Conservation (phyloP, 1,140 invertebrate species). For the Rhopalosiphum padi region DNA sequence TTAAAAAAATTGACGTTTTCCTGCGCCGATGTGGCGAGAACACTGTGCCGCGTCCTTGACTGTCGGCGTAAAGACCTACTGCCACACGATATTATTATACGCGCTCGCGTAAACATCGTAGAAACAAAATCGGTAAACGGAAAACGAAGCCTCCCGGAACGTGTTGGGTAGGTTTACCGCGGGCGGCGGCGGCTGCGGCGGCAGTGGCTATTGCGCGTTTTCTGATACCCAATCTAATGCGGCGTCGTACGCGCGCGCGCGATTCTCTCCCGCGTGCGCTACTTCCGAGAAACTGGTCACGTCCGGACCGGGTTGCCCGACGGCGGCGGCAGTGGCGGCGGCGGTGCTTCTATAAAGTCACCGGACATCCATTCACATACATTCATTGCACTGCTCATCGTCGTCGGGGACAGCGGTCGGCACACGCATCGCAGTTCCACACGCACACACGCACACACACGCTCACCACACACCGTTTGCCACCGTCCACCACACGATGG, state of each 20-base stretch:
- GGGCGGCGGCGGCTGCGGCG: not conserved
- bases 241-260: not conserved
- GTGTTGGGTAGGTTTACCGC: not conserved
- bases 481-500: not conserved
- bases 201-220: not conserved
- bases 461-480: not conserved
- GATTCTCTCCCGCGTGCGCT: slow-evolving; percentile 38
- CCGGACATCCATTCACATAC: not conserved
- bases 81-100: not conserved
- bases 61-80: not conserved
- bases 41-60: no score
- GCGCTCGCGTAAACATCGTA: not conserved
- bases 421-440: not conserved
- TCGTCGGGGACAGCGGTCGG: not conserved
- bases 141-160: not conserved
- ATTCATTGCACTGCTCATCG: slow-evolving; percentile 30
- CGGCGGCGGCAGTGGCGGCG: slow-evolving; percentile 21
- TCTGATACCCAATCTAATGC: not conserved
- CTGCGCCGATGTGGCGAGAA: no score
- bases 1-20: no score
- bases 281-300: slow-evolving; percentile 55
- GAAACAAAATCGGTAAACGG: not conserved
- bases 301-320: slow-evolving; percentile 43
- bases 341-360: slow-evolving; percentile 31
- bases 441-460: not conserved